These are phyloP conservation scores for Drosophila nigromelanica DNA, from an alignment of 1,140 invertebrate species.

Conservation along the genomic window DNA sequence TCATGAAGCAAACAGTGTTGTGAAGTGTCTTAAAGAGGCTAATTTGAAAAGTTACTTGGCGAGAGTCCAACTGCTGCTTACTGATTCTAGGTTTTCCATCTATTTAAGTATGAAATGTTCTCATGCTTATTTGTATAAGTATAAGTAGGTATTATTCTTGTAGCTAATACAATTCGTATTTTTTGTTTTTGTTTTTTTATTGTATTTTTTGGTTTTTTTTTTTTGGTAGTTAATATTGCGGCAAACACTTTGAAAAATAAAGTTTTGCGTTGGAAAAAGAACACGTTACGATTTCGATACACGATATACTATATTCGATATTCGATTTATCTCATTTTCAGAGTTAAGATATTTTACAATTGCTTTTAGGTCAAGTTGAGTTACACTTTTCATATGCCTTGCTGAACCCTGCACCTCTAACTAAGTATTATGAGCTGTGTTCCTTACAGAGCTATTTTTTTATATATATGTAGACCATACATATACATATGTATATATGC, in stretches of 20 bases:
- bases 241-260: constrained; percentile 81
- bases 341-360: constrained; percentile 75
- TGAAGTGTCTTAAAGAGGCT: constrained; percentile 13
- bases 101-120: constrained; percentile 53
- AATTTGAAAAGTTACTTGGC: constrained; percentile 23
- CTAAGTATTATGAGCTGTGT: constrained; percentile 13
- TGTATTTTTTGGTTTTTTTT: constrained; percentile 15
- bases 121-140: constrained; percentile 27
- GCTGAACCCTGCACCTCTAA: constrained; percentile 13
- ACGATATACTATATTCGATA: constrained; percentile 6
- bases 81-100: constrained; percentile 47
- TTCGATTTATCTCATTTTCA: constrained; percentile 27
- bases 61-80: constrained; percentile 42
- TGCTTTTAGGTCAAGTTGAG: constrained; percentile 70
- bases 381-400: constrained; percentile 27
- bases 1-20: neutral
- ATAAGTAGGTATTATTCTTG: constrained; percentile 40
- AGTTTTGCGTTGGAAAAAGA: constrained; percentile 59
- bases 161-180: constrained; percentile 61
- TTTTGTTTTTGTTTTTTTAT: neutral
- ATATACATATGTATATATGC: constrained; percentile 26
- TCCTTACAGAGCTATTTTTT: neutral
- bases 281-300: constrained; percentile 28
- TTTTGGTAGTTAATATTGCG: constrained; percentile 37
- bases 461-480: constrained; percentile 14